Evolutionary conservation across 2,797 vertebrate genomes (phyloP).

Genomic region (Cirrhinus mrigala): DNA sequence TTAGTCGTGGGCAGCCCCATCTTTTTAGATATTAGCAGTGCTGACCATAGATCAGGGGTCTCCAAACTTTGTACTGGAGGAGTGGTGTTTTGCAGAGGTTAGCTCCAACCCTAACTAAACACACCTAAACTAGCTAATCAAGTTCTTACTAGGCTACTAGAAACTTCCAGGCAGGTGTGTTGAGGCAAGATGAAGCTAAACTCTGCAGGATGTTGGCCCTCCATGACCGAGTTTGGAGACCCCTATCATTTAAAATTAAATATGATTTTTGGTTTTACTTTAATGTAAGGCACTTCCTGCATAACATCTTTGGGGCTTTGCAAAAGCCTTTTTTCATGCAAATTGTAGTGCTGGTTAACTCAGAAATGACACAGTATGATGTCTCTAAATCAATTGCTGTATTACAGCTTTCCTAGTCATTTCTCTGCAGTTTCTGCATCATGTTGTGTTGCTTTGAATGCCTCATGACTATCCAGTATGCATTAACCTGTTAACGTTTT

Average conservation of each 20-base stretch:
- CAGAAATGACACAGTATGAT: neutral
- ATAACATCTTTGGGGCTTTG: neutral
- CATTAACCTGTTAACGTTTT: neutral
- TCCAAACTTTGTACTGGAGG: no score
- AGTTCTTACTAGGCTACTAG: no score
- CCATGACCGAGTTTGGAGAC: no score
- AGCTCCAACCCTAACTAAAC: no score
- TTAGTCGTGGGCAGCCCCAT: no score
- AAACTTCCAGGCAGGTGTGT: no score
- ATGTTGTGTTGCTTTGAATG: neutral
- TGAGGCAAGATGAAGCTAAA: no score
- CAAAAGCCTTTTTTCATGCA: neutral
- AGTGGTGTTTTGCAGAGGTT: no score
- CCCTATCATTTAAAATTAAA: neutral
- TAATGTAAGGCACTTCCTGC: no score
- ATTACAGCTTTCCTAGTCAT: neutral
- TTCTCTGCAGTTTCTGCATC: constrained; percentile 3
- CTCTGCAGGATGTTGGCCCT: no score
- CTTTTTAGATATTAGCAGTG: neutral
- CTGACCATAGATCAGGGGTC: neutral
- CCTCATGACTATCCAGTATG: neutral
- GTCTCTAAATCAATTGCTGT: neutral
- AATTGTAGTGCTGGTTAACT: constrained; percentile 13
- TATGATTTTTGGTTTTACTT: neutral
- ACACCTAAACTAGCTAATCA: no score